Conservation (phyloP, 2,113 vertebrate species). For the Guaruba guarouba region DNA sequence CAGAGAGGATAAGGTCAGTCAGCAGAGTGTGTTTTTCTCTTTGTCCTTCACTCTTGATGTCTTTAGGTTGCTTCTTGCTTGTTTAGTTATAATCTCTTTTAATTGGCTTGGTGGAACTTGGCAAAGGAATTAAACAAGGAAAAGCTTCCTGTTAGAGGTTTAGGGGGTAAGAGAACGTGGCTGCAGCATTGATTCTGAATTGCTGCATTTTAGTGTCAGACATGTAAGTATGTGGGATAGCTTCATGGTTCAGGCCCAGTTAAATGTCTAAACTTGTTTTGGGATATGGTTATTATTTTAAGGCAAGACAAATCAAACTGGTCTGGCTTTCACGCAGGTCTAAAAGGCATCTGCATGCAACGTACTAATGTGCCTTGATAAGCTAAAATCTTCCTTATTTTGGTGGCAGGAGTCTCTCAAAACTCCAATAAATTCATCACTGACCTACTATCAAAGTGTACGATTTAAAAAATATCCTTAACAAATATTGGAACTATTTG, state of each 20-base stretch:
- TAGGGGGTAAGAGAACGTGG: background rate
- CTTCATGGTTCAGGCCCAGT: background rate
- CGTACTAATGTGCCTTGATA: background rate
- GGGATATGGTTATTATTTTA: background rate
- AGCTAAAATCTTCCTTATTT: background rate
- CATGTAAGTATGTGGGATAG: background rate
- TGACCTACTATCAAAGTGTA: background rate
- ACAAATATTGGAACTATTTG: background rate
- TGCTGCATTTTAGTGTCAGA: background rate
- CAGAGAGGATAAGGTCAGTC: background rate
- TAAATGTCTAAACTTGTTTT: background rate
- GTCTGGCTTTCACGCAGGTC: background rate
- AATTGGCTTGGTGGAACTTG: background rate
- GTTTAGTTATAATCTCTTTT: background rate
- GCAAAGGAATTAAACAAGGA: background rate
- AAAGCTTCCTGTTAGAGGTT: background rate
- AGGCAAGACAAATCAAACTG: background rate
- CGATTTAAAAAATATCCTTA: background rate
- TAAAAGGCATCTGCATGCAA: background rate
- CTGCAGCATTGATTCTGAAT: background rate
- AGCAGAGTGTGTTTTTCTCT: background rate
- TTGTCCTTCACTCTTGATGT: accelerated
- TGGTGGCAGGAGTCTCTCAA: background rate
- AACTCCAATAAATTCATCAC: background rate
- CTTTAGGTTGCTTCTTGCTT: background rate